Evolutionary conservation across 2,888 invertebrate genomes (phyloP), one percentile per base, ranked within the genome.

Genomic region (Brenthis daphne): DNA sequence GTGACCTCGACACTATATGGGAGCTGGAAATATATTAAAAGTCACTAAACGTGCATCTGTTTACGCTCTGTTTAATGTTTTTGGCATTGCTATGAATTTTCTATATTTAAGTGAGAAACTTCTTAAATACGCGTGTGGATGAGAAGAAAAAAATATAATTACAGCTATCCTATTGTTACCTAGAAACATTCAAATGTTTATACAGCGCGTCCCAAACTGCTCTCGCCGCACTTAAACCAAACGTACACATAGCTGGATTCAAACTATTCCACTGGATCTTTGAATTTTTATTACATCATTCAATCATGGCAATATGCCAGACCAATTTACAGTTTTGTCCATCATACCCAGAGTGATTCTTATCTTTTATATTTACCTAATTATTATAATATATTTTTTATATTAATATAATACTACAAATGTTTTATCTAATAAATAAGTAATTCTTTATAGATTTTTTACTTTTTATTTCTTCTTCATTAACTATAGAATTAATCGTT

Each of bases 201-300:
- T 51, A 66, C 63, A 58, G 61, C 63, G 60, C 65, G 43, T 53
- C 56, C 60, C 37, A 43, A 57, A 58, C 57, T 58, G 57, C 64
- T 69, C 66, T 60, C 60, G 53, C 47, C 51, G 57, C 57, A 73
- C 72, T 73, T 64, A 58, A 54, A 74, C 70, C 75, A 82, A 80
- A 71, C 63, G 68, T 64, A 65, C 72, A 69, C 64, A 29, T 57
- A 13, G 56, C 65, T 72, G 70, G 65, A 69, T 71, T 64, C 79
- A 82, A 80, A 86, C 85, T 85, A 85, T 85, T 80, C 79, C 81
- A 74, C 84, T 87, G 86, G 83, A 89, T 85, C 82, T 87, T 86
- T 79, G 80, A 80, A 83, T 85, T 88, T 91, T 90, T 89, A 90
- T 89, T 83, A 84, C 85, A 84, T 85, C 86, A 84, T 89, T 86